These are phyloP conservation scores for Silurus aristotelis DNA, from an alignment of 2,797 vertebrate genomes.

Conservation along the genomic window DNA sequence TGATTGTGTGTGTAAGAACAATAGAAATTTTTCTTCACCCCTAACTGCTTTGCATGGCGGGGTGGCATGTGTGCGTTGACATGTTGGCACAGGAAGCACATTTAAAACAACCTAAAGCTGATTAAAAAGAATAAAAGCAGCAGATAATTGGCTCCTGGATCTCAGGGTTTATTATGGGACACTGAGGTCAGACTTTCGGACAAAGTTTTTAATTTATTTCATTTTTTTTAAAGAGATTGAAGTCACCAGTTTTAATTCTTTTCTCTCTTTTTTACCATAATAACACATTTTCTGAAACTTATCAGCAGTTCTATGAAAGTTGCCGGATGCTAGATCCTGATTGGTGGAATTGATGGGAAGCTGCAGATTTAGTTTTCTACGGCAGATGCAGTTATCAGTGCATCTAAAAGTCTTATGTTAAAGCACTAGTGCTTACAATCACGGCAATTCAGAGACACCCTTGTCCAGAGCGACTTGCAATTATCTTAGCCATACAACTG, in stretches of 20 bases:
- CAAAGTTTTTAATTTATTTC: background rate
- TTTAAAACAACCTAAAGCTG: background rate
- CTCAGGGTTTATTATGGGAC: background rate
- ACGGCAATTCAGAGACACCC: too few species aligned
- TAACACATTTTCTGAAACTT: background rate
- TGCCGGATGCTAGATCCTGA: background rate
- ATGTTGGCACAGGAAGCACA: background rate
- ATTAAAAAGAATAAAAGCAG: background rate
- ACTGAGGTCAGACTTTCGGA: background rate
- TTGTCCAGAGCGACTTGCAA: too few species aligned
- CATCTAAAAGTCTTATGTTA: background rate
- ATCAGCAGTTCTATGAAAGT: background rate
- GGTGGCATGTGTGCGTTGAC: background rate
- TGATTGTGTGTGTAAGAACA: background rate
- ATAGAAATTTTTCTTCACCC: constrained; percentile 8
- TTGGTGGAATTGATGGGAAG: background rate
- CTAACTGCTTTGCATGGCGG: background rate
- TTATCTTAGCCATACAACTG: too few species aligned
- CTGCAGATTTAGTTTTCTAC: background rate
- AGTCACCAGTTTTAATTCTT: background rate
- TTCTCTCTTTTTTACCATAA: background rate
- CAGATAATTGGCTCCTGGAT: background rate
- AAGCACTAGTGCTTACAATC: background rate
- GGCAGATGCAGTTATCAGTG: background rate
- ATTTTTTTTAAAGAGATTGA: background rate